Conservation (phyloP, 2,888 invertebrate genomes). For the Idaea aversata region DNA sequence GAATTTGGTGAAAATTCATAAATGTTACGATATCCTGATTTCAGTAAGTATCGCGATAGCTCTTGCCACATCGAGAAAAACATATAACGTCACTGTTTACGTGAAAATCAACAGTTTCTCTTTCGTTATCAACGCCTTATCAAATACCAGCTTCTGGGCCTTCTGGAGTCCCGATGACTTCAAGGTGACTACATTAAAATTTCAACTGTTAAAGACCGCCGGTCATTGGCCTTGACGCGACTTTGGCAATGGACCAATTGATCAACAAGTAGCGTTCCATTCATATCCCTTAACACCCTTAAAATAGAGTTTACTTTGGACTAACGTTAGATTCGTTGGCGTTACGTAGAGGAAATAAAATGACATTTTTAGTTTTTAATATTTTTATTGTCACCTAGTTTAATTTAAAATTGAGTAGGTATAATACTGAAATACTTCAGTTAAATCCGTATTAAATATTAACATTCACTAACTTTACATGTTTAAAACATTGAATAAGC, state of each 20-base stretch:
- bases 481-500: no score
- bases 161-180: not conserved
- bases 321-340: not conserved
- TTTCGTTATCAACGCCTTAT: not conserved
- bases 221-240: constrained; percentile 55
- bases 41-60: no score
- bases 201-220: constrained; percentile 27
- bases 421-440: no score
- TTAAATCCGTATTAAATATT: no score
- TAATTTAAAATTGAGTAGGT: not conserved
- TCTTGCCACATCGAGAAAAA: not conserved
- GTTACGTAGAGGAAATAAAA: not conserved
- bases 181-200: not conserved
- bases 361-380: not conserved
- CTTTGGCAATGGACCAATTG: constrained; percentile 50
- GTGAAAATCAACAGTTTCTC: not conserved
- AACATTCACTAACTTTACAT: no score
- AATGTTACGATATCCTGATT: no score
- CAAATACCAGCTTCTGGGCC: not conserved
- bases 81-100: not conserved
- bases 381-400: not conserved
- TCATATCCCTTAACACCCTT: not conserved
- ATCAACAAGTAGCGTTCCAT: constrained; percentile 12
- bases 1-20: no score
- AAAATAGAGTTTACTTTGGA: not conserved